phyloP scores from a whole-genome alignment of 2,888 invertebrate species.

The Lagria hirta region DNA sequence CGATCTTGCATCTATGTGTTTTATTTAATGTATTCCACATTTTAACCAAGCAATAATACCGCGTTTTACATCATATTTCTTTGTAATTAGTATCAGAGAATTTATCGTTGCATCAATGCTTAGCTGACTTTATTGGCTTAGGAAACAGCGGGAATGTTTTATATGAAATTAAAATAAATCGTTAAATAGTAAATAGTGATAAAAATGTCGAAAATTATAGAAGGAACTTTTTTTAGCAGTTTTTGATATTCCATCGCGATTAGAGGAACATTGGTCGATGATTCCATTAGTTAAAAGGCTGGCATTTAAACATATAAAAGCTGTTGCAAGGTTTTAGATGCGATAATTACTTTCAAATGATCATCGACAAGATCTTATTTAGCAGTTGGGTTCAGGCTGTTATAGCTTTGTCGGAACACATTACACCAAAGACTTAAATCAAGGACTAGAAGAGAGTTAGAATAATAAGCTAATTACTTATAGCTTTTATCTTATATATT shows the following conservation, averaged over 20 bases:
- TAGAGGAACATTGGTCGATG: conserved; percentile 18
- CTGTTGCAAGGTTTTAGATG: conserved; percentile 10
- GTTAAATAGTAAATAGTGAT: conserved; percentile 24
- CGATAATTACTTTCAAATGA: conserved; percentile 14
- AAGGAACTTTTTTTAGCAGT: conserved; percentile 22
- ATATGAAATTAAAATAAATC: conserved; percentile 25
- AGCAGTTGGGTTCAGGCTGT: no score
- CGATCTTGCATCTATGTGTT: conserved; percentile 13
- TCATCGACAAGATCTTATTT: conserved; percentile 16
- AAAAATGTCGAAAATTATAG: conserved; percentile 17
- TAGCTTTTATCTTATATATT: no score
- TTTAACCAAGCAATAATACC: conserved; percentile 19
- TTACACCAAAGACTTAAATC: no score
- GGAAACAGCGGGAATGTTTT: conserved; percentile 36
- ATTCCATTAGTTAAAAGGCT: conserved; percentile 18
- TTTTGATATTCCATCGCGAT: conserved; percentile 17
- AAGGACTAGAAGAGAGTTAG: no score
- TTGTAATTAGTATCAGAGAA: conserved; percentile 36
- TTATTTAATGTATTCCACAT: conserved; percentile 20
- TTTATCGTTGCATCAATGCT: conserved; percentile 35
- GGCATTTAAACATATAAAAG: conserved; percentile 11
- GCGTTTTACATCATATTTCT: conserved; percentile 26
- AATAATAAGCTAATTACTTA: no score
- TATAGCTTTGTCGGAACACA: conserved; percentile 14
- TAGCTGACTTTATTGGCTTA: conserved; percentile 36